phyloP scores from a whole-genome alignment of 2,888 invertebrate genomes.

The Yponomeuta plumbellus region DNA sequence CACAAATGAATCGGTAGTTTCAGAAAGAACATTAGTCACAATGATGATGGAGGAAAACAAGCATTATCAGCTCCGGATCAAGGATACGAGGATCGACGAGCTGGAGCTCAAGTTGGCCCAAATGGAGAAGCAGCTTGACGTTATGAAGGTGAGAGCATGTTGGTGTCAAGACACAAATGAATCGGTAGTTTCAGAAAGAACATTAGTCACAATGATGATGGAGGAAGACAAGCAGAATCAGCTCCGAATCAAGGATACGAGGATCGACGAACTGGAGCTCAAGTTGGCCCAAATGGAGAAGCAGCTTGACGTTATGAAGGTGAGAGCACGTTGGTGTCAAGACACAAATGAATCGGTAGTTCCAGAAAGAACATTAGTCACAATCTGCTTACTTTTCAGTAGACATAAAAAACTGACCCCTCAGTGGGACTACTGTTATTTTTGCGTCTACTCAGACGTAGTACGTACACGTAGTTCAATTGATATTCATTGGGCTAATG shows the following conservation, averaged over 20 bases:
- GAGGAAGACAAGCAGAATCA: constrained; percentile 76
- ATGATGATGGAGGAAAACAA: constrained; percentile 77
- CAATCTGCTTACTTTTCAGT: too few relatives aligned
- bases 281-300: constrained; percentile 54
- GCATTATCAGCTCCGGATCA: constrained; percentile 67
- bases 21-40: too few relatives aligned
- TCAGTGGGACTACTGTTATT: too few relatives aligned
- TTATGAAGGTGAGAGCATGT: constrained; percentile 10
- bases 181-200: too few relatives aligned
- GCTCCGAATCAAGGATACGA: constrained; percentile 64
- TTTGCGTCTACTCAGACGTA: too few relatives aligned
- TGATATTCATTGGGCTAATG: too few relatives aligned
- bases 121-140: constrained; percentile 54
- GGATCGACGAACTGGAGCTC: constrained; percentile 58
- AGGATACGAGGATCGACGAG: constrained; percentile 66
- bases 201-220: too few relatives aligned
- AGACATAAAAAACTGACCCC: too few relatives aligned
- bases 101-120: constrained; percentile 50
- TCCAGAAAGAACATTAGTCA: too few relatives aligned
- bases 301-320: constrained; percentile 40
- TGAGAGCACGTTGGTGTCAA: not conserved
- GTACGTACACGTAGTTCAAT: too few relatives aligned
- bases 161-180: not conserved
- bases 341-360: too few relatives aligned
- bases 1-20: too few relatives aligned